A percentile compares a stretch with the other conserved stretches of the same genome.
phyloP scores from a whole-genome alignment of 2,113 vertebrate species.

The Syrrhaptes paradoxus region DNA sequence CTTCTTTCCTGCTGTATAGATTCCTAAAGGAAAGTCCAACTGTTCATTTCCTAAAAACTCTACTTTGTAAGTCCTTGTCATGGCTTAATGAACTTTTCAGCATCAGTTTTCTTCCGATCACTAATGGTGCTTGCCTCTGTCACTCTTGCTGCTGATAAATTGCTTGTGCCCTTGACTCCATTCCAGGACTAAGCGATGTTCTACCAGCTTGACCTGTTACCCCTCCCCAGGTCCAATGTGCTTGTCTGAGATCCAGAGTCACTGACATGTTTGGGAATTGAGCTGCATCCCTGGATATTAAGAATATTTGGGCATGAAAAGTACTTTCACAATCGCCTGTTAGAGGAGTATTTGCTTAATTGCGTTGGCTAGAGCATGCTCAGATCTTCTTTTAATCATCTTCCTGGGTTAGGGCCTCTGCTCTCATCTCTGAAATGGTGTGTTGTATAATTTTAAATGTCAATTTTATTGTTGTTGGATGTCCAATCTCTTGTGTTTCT shows the following conservation, averaged over 20 bases:
- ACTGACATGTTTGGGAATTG: background rate
- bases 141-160: slow-evolving; percentile 51
- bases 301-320: slow-evolving; percentile 37
- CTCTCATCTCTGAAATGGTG: background rate
- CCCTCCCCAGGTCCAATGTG: background rate
- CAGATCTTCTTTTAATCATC: background rate
- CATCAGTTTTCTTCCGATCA: slow-evolving; percentile 67
- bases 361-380: slow-evolving; percentile 55
- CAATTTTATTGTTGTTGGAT: background rate
- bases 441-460: background rate
- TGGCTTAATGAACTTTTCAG: slow-evolving; percentile 69
- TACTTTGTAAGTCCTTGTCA: slow-evolving; percentile 90
- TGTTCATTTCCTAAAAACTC: slow-evolving; percentile 89
- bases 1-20: slow-evolving; percentile 87
- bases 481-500: background rate
- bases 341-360: slow-evolving; percentile 19
- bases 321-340: background rate
- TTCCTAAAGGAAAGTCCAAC: slow-evolving; percentile 92
- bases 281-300: slow-evolving; percentile 4
- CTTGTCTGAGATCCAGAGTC: background rate
- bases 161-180: slow-evolving; percentile 53
- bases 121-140: slow-evolving; percentile 71
- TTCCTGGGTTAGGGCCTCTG: background rate
- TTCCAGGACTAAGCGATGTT: slow-evolving; percentile 23
- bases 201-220: background rate